Conservation (phyloP, 1,140 invertebrate species). For the Bombus sibiricus region DNA sequence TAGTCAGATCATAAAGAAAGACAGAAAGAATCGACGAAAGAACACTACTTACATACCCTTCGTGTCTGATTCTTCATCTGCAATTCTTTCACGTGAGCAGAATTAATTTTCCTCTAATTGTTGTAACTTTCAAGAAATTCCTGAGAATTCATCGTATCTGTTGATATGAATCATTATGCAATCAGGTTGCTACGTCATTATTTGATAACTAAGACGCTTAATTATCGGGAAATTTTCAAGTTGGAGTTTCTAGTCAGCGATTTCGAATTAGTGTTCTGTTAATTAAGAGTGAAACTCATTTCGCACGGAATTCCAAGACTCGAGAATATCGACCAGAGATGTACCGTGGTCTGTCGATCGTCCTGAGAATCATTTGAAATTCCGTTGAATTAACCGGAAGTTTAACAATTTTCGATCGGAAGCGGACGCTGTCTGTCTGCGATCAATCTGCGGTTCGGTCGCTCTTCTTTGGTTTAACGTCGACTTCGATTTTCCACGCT, state of each 20-base stretch:
- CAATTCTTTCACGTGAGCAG: not conserved
- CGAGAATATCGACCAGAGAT: not conserved
- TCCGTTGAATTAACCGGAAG: not conserved
- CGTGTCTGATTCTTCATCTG: not conserved
- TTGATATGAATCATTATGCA: not conserved
- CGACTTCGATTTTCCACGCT: not conserved
- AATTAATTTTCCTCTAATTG: not conserved
- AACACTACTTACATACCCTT: not conserved
- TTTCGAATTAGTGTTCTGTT: not conserved
- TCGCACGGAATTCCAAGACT: not conserved
- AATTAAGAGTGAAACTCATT: slow-evolving; percentile 17
- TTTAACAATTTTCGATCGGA: slow-evolving; percentile 27
- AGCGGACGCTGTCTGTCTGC: not conserved
- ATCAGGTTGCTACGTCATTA: not conserved
- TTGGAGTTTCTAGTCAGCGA: not conserved
- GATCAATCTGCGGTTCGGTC: slow-evolving; percentile 29
- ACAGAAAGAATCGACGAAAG: not conserved
- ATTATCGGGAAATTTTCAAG: not conserved
- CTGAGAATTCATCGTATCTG: not conserved
- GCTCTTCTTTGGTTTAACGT: slow-evolving; percentile 14
- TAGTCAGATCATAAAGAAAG: not conserved
- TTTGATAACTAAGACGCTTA: not conserved
- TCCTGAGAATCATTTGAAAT: not conserved
- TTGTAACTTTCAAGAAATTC: not conserved
- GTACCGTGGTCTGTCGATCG: not conserved